Conservation (phyloP, 1,140 invertebrate species). For the Drosophila parabipectinata region DNA sequence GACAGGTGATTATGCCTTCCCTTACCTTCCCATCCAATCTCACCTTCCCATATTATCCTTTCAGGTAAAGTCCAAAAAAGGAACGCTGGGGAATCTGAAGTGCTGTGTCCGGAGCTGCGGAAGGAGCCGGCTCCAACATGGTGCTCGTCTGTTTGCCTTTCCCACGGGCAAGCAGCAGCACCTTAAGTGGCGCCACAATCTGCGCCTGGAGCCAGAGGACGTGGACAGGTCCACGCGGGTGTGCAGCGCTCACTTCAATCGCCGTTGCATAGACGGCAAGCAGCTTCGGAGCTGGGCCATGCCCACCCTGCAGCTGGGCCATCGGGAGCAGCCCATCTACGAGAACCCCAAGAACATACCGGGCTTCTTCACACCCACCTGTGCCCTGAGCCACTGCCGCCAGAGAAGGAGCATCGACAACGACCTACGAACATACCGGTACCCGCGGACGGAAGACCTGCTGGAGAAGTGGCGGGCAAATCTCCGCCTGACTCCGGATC, state of each 20-base stretch:
- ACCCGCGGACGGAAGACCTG: conserved; percentile 63
- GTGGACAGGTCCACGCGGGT: conserved; percentile 53
- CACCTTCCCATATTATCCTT: background rate
- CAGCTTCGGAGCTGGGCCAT: conserved; percentile 72
- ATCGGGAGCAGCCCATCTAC: conserved; percentile 61
- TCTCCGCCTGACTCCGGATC: conserved; percentile 51
- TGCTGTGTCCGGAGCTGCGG: conserved; percentile 67
- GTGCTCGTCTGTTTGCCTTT: conserved; percentile 64
- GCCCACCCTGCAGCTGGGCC: conserved; percentile 70
- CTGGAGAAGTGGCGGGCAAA: conserved; percentile 75
- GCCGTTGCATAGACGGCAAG: conserved; percentile 75
- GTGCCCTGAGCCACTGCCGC: conserved; percentile 65
- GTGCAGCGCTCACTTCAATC: conserved; percentile 72
- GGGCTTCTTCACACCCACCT: conserved; percentile 71
- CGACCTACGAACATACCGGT: conserved; percentile 70
- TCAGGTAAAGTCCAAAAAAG: conserved; percentile 53
- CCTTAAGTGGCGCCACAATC: conserved; percentile 73
- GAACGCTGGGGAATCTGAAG: conserved; percentile 36
- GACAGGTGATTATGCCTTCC: conserved; percentile 29
- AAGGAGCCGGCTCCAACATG: conserved; percentile 66
- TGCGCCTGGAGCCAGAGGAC: conserved; percentile 47
- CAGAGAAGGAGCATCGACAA: conserved; percentile 68
- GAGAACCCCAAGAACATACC: conserved; percentile 79
- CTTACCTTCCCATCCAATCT: too few species aligned
- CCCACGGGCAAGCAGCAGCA: conserved; percentile 63